Base-by-base conservation (phyloP, 2,888 invertebrate species). In the Epirrhoe alternata region DNA sequence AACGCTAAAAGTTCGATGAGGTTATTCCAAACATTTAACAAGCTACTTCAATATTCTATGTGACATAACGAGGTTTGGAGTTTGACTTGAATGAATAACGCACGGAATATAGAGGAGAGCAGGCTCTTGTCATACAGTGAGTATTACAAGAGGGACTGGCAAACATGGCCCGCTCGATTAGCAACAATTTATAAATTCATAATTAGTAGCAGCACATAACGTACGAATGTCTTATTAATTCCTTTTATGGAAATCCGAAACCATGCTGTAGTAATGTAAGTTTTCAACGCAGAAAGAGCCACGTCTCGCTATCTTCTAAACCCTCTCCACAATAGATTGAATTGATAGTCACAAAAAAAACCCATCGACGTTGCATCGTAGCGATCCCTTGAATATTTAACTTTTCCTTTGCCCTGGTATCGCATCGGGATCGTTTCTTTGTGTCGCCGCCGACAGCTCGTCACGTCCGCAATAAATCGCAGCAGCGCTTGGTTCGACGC, bases 1-100 rank as follows among this genome's bases (percentile, higher is more conserved):
- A 56, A 62, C 51, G 45, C n/a, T 57, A 53, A 63, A 63, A 63
- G 63, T 53, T 58, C 35, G 45, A 45, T 51, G 31, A 49, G 33
- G 57, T 35, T 35, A 64, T 58, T 38, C 12, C 53, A 35, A 64
- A 64, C 64, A 59, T 54, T 54, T 64, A 59, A 64, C 64, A 54
- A 58, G 53, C 58, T 30, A 24, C 58, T 59, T 64, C 8, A 59
- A 64, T 54, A 58, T 54, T 59, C 38, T 16, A 59, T 24, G 64
- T 16, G 16, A 64, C 58, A 38, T 64, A 59, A 64, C 54, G 14
- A 61, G 47, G 16, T 61, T 54, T 61, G 12, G 45, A 60, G 60
- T 59, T 59, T 59, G 8, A 59, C 14, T 30, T 24, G 59, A 52
- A 52, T 52, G 24, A 59, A 42, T 51, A 42, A 38, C 14, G 47